Evolutionary conservation across 2,113 vertebrate genomes (phyloP).

Genomic region (Polypterus bichir): DNA sequence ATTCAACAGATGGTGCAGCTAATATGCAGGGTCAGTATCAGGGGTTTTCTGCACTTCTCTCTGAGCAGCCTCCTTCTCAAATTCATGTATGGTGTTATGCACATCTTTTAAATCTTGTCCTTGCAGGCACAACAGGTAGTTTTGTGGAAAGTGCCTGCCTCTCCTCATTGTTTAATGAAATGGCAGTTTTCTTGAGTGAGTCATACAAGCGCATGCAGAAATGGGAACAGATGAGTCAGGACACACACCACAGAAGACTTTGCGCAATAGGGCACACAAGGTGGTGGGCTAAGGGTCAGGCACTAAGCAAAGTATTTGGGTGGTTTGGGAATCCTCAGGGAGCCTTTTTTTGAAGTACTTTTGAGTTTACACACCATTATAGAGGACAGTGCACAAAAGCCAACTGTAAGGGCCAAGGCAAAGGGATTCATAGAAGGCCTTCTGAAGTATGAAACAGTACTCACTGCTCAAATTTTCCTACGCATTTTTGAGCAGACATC

Average conservation of each 20-base stretch:
- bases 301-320: conserved; percentile 18
- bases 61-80: conserved; percentile 7
- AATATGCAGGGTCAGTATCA: conserved; percentile 18
- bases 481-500: too few species aligned
- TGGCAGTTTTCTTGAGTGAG: conserved; percentile 14
- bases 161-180: conserved; percentile 16
- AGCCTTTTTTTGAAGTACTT: conserved; percentile 18
- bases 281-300: conserved; percentile 23
- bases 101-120: conserved; percentile 13
- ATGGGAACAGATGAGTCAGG: conserved; percentile 14
- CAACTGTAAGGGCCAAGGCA: background rate
- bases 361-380: conserved; percentile 10
- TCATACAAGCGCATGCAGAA: conserved; percentile 16
- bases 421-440: too few species aligned
- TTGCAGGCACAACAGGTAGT: conserved; percentile 10
- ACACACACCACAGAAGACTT: conserved; percentile 12
- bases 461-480: too few species aligned
- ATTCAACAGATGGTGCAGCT: conserved; percentile 20
- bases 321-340: conserved; percentile 16
- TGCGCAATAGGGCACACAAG: conserved; percentile 7
- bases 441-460: too few species aligned
- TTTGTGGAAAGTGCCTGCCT: conserved; percentile 14
- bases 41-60: conserved; percentile 17
- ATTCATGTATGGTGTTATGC: conserved; percentile 17
- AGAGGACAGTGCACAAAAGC: background rate